These are phyloP conservation scores for Phaethornis superciliosus DNA, from an alignment of 2,113 vertebrate species.

Conservation along the genomic window DNA sequence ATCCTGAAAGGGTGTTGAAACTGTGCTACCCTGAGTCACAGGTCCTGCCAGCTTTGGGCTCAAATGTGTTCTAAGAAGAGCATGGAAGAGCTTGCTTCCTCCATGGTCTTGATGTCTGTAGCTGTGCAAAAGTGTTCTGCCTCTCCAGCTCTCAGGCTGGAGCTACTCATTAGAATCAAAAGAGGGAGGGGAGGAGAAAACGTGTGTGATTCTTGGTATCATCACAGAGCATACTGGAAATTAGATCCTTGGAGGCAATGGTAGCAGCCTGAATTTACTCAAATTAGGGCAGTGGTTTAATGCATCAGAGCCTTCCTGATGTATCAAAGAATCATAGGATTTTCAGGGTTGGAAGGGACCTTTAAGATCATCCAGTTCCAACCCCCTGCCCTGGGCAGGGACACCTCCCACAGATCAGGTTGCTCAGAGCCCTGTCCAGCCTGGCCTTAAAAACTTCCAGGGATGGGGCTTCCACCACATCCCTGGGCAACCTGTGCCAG, in stretches of 20 bases:
- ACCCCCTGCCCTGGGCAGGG: too few species aligned
- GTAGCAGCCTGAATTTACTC: background rate
- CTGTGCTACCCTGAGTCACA: background rate
- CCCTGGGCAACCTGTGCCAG: too few species aligned
- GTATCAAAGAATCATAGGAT: background rate
- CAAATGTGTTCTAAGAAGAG: background rate
- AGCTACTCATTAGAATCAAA: conserved; percentile 9
- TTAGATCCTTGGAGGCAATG: conserved; percentile 22
- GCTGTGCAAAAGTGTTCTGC: background rate
- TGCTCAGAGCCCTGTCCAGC: too few species aligned
- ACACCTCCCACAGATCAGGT: too few species aligned
- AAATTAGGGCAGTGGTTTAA: conserved; percentile 39
- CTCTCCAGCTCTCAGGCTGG: background rate
- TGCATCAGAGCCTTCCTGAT: conserved; percentile 5
- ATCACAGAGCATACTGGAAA: conserved; percentile 4
- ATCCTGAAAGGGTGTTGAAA: background rate
- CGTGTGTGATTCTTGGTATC: background rate
- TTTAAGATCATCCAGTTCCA: too few species aligned
- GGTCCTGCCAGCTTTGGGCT: background rate
- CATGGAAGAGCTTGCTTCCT: background rate
- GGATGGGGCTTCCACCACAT: too few species aligned
- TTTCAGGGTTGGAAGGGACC: too few species aligned
- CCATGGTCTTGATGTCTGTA: background rate
- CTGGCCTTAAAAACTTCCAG: too few species aligned
- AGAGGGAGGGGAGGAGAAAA: background rate